These are phyloP conservation scores for Palythoa heliodiscus DNA, from an alignment of 92 coral and sea anemone genomes.

Conservation along the genomic window DNA sequence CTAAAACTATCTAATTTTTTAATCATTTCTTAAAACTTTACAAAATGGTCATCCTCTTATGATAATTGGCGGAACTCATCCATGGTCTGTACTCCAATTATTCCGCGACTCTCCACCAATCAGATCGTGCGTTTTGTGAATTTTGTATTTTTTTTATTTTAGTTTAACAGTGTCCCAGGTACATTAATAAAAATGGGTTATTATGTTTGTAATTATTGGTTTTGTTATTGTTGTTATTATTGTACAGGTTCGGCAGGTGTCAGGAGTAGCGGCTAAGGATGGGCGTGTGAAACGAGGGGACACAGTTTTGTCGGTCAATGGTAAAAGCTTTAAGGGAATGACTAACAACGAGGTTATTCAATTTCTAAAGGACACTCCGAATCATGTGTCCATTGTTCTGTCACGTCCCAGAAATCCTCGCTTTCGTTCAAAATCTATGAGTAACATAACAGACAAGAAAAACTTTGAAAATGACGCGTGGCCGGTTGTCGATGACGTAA, in stretches of 20 bases:
- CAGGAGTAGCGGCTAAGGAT: constrained; percentile 82
- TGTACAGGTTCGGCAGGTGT: constrained; percentile 79
- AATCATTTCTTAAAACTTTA: no score
- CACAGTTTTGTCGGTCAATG: constrained; percentile 80
- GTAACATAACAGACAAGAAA: constrained; percentile 62
- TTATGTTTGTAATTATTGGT: no score
- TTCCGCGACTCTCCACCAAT: no score
- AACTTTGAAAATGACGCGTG: constrained; percentile 79
- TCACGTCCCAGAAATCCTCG: constrained; percentile 73
- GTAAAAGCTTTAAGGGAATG: constrained; percentile 77
- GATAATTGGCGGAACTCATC: neutral
- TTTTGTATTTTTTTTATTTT: no score
- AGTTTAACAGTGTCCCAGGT: no score
- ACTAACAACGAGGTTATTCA: constrained; percentile 68
- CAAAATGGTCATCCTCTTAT: neutral
- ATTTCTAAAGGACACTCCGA: constrained; percentile 76
- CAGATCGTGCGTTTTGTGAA: no score
- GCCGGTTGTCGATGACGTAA: constrained; percentile 81
- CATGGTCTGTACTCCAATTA: no score
- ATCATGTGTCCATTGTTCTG: constrained; percentile 79
- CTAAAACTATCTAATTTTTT: neutral
- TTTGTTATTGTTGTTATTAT: neutral
- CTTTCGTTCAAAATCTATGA: constrained; percentile 53
- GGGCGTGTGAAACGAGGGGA: constrained; percentile 92
- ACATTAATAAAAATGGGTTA: no score